Percentiles rank a stretch among this genome's conserved stretches.
Conservation (phyloP, 2,113 vertebrate species). For the Corvus moneduloides region DNA sequence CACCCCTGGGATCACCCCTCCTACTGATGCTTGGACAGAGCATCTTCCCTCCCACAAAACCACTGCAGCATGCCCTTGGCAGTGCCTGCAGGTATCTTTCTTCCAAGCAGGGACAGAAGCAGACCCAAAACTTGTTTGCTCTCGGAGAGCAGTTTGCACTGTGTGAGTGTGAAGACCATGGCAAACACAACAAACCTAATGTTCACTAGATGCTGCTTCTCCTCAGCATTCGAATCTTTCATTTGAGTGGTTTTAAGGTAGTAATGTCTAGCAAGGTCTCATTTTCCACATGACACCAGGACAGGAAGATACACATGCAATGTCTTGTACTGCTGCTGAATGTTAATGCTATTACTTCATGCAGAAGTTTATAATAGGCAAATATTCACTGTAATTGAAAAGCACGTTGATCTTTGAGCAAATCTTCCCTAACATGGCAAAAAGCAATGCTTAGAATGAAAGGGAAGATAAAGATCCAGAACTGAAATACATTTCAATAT, state of each 20-base stretch:
- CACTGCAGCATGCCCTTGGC: not conserved
- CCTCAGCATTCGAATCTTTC: not conserved
- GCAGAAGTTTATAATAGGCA: not conserved
- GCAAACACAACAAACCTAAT: fast-evolving
- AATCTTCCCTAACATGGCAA: not conserved
- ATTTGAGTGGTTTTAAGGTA: not conserved
- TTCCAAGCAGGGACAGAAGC: not conserved
- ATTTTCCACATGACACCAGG: not conserved
- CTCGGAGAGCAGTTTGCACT: not conserved
- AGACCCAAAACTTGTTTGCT: not conserved
- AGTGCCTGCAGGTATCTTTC: not conserved
- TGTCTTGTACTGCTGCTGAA: not conserved
- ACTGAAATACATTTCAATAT: not conserved
- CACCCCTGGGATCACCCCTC: not conserved
- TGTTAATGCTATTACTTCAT: not conserved
- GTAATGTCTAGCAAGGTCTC: not conserved
- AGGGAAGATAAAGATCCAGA: not conserved
- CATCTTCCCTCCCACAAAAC: not conserved
- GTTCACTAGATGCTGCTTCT: not conserved
- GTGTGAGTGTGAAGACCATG: not conserved
- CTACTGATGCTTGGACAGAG: not conserved
- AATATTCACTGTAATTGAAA: not conserved
- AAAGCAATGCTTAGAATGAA: not conserved
- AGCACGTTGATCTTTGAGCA: not conserved
- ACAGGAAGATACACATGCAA: fast-evolving